phyloP scores from a whole-genome alignment of 2,888 invertebrate species.

The Perdita meconis region DNA sequence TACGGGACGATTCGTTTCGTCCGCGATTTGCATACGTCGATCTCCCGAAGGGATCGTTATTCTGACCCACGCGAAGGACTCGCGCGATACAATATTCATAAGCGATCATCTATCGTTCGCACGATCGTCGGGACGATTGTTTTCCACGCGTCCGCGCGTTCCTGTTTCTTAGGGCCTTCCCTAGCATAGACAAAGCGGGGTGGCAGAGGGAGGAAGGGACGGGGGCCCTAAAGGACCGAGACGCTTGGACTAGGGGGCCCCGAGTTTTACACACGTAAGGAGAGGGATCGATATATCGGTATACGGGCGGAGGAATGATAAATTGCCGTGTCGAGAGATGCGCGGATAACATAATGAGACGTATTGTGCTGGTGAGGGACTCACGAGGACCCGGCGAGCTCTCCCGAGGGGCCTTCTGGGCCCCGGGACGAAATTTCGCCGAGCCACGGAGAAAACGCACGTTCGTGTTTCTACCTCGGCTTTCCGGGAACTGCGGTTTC shows the following conservation, averaged over 20 bases:
- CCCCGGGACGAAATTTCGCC: conserved; percentile 59
- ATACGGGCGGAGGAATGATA: conserved; percentile 77
- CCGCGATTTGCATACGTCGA: conserved; percentile 57
- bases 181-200: conserved; percentile 58
- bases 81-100: conserved; percentile 61
- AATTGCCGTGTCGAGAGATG: conserved; percentile 79
- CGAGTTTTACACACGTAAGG: conserved; percentile 63
- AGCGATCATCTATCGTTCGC: conserved; percentile 67
- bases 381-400: conserved; percentile 60
- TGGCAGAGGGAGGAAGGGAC: conserved; percentile 19
- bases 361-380: conserved; percentile 77
- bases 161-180: conserved; percentile 28
- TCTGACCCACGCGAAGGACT: conserved; percentile 35
- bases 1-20: conserved; percentile 20
- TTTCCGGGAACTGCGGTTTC: conserved; percentile 62
- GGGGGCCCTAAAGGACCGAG: conserved; percentile 27
- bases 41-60: conserved; percentile 50
- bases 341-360: conserved; percentile 82
- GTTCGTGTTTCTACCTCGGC: conserved; percentile 25
- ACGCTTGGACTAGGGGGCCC: conserved; percentile 37
- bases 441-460: conserved; percentile 45
- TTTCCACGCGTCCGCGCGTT: conserved; percentile 54
- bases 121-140: conserved; percentile 67
- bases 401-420: conserved; percentile 52
- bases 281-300: conserved; percentile 71